Percentiles rank a stretch among this genome's conserved stretches.
These are phyloP conservation scores for Catostylus mosaicus DNA, from an alignment of 30 jellyfish, hydroid and myxozoan species.

Conservation along the genomic window DNA sequence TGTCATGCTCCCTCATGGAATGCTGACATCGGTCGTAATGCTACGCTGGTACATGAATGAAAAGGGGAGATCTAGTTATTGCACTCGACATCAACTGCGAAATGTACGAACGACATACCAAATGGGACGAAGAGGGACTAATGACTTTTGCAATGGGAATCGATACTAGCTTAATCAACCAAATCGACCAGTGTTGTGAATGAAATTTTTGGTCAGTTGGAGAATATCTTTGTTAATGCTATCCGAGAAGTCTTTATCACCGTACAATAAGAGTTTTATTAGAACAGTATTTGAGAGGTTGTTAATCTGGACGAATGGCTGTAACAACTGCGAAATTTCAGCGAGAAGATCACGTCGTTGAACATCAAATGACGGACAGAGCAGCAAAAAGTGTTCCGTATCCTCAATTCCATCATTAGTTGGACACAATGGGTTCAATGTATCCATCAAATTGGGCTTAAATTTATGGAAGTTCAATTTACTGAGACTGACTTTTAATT, in stretches of 20 bases:
- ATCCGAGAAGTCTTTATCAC: conserved; percentile 35
- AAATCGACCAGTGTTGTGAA: conserved; percentile 42
- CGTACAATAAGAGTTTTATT: conserved; percentile 25
- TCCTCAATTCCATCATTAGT: conserved; percentile 55
- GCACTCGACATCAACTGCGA: conserved; percentile 6
- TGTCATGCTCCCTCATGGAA: not conserved
- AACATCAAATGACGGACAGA: conserved; percentile 49
- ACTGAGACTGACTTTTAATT: conserved; percentile 39
- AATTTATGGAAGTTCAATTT: conserved; percentile 30
- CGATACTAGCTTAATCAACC: conserved; percentile 14
- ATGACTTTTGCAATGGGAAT: conserved; percentile 9
- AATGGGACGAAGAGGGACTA: not conserved
- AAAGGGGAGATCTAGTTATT: not conserved
- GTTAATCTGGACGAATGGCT: conserved; percentile 32
- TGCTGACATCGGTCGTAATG: not conserved
- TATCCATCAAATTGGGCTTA: conserved; percentile 11
- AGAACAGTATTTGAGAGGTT: conserved; percentile 33
- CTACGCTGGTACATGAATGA: not conserved
- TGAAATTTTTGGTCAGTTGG: conserved; percentile 22
- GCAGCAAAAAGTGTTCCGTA: conserved; percentile 62
- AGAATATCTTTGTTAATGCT: conserved; percentile 16
- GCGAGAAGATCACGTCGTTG: conserved; percentile 54
- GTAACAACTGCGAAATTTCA: conserved; percentile 24
- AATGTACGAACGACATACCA: not conserved
- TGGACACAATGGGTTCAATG: conserved; percentile 41